These are phyloP conservation scores for Decapterus maruadsi DNA, from an alignment of 2,797 vertebrate species.

Conservation along the genomic window DNA sequence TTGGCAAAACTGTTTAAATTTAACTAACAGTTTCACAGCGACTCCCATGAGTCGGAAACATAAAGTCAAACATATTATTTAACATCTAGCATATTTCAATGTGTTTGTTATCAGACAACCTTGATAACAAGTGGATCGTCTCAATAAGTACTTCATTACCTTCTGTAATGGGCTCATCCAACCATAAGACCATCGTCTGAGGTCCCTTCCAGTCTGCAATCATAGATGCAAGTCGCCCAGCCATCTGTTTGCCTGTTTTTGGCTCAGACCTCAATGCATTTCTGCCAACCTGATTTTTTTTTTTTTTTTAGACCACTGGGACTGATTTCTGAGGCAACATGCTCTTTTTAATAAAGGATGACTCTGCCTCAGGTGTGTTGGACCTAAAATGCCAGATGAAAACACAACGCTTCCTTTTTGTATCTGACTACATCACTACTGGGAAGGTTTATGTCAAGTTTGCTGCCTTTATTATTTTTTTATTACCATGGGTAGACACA, in stretches of 20 bases:
- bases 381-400: slow-evolving; percentile 40
- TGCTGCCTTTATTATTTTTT: slow-evolving; percentile 2
- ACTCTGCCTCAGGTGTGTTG: slow-evolving; percentile 39
- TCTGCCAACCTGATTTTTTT: slow-evolving; percentile 68
- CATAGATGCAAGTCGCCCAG: slow-evolving; percentile 59
- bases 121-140: slow-evolving; percentile 54
- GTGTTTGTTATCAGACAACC: slow-evolving; percentile 29
- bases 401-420: slow-evolving; percentile 25
- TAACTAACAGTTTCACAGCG: slow-evolving; percentile 8
- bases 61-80: slow-evolving; percentile 7
- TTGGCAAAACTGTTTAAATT: slow-evolving; percentile 12
- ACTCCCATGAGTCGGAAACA: slow-evolving; percentile 4
- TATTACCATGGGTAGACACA: slow-evolving; percentile 12
- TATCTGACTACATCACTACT: slow-evolving; percentile 6
- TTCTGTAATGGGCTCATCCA: slow-evolving; percentile 62
- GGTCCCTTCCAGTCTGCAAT: slow-evolving; percentile 62
- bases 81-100: slow-evolving; percentile 8
- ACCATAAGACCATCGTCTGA: slow-evolving; percentile 71
- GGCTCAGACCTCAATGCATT: slow-evolving; percentile 62
- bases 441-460: slow-evolving; percentile 23
- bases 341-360: slow-evolving; percentile 52
- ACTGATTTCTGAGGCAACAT: slow-evolving; percentile 57
- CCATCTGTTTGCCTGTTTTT: slow-evolving; percentile 77
- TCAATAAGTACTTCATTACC: slow-evolving; percentile 53
- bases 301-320: slow-evolving; percentile 45